Evolutionary conservation across 2,113 vertebrate species (phyloP).

Genomic region (Sorex araneus): DNA sequence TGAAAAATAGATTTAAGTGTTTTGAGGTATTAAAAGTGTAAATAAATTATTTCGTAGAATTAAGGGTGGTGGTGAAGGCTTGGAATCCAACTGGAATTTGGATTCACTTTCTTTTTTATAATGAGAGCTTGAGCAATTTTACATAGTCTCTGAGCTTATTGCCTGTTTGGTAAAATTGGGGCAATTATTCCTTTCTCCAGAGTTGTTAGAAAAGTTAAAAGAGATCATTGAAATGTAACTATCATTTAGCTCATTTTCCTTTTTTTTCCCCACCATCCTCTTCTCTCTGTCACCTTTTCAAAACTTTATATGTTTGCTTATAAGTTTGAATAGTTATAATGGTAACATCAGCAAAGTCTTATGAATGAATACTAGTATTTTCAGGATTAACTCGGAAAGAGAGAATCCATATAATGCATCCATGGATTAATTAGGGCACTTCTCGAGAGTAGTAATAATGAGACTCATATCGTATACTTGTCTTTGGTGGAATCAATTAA

Average conservation of each 20-base stretch:
- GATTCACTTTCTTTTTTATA: not conserved
- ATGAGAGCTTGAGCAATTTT: not conserved
- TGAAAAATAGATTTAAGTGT: conserved; percentile 94
- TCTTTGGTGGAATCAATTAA: not conserved
- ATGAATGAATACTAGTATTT: not conserved
- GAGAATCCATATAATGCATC: not conserved
- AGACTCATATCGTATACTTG: not conserved
- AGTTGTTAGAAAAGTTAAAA: not conserved
- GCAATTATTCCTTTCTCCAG: not conserved
- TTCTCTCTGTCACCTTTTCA: not conserved
- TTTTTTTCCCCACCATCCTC: not conserved
- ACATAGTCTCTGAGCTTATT: not conserved
- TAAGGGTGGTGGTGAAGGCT: not conserved
- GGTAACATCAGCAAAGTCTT: not conserved
- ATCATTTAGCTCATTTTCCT: not conserved
- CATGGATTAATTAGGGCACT: not conserved
- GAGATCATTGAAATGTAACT: not conserved
- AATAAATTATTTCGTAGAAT: conserved; percentile 16
- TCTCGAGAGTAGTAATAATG: not conserved
- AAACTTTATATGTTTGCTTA: not conserved
- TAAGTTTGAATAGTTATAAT: not conserved
- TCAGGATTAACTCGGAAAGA: conserved; percentile 1
- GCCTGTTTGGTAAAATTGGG: not conserved
- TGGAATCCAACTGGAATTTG: conserved; percentile 12
- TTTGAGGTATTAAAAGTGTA: conserved; percentile 90